Conservation (phyloP, 2,113 vertebrate species). For the Boulengeromyrus knoepffleri region DNA sequence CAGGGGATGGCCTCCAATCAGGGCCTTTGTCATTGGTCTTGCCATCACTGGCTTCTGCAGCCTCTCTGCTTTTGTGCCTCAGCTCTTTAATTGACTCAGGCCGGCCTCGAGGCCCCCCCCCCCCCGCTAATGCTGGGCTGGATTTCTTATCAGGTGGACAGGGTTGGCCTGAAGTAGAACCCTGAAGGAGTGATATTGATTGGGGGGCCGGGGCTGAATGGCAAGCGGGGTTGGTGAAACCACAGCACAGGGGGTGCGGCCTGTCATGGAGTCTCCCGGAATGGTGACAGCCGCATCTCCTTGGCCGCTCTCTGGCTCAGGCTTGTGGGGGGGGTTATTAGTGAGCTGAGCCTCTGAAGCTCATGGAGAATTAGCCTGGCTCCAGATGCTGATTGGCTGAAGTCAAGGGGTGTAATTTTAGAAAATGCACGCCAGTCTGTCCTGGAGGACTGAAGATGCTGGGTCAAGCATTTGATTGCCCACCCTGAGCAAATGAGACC, state of each 20-base stretch:
- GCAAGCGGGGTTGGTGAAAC: neutral
- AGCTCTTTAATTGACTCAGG: neutral
- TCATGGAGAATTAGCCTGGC: neutral
- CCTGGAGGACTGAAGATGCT: neutral
- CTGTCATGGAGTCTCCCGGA: neutral
- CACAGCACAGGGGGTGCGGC: too few relatives aligned
- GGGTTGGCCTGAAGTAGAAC: neutral
- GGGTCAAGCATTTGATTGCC: neutral
- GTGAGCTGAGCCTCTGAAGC: conserved; percentile 8
- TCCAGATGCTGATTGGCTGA: neutral
- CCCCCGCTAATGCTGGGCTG: neutral
- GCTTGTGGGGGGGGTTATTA: neutral
- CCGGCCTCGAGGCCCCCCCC: neutral
- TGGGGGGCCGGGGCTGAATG: neutral
- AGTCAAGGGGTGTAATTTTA: neutral
- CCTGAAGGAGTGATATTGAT: neutral
- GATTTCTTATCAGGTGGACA: neutral
- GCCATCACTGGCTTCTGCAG: neutral
- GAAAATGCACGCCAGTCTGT: neutral
- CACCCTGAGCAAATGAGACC: neutral
- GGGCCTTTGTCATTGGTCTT: neutral
- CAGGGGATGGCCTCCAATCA: neutral
- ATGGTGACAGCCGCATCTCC: neutral
- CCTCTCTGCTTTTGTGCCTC: neutral
- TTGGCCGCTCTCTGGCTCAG: neutral